phyloP scores from a whole-genome alignment of 2,888 invertebrate genomes.

The Zygothrica quintamaculata region DNA sequence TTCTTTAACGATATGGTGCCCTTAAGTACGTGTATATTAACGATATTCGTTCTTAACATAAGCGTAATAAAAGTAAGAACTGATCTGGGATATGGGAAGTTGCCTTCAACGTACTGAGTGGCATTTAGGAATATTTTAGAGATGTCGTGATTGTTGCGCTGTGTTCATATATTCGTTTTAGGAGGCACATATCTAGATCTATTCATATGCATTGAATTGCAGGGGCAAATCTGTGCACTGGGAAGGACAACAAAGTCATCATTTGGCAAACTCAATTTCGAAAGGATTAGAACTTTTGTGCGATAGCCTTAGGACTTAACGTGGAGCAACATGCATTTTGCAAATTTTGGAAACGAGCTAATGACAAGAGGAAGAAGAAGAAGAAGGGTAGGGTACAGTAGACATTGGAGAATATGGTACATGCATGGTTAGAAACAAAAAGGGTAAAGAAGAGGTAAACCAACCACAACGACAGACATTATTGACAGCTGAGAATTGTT shows the following conservation, averaged over 20 bases:
- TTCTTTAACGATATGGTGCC: too few relatives aligned
- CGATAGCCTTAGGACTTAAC: constrained; percentile 41
- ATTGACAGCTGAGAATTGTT: constrained; percentile 81
- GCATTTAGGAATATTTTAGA: too few relatives aligned
- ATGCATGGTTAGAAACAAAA: not conserved
- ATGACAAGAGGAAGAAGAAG: constrained; percentile 10
- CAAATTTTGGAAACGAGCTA: constrained; percentile 9
- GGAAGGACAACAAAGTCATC: constrained; percentile 36
- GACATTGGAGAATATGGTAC: not conserved
- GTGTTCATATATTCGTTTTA: too few relatives aligned
- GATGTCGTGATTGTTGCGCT: too few relatives aligned
- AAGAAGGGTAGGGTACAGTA: not conserved
- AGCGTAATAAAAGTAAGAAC: too few relatives aligned
- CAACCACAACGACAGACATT: constrained; percentile 65
- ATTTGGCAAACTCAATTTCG: constrained; percentile 57
- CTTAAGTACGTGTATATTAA: too few relatives aligned
- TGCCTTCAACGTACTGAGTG: too few relatives aligned
- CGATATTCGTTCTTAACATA: too few relatives aligned
- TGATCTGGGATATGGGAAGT: too few relatives aligned
- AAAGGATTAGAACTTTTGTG: constrained; percentile 53
- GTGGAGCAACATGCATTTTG: constrained; percentile 23
- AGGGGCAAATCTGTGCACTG: constrained; percentile 16
- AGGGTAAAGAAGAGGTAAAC: constrained; percentile 13
- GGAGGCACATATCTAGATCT: too few relatives aligned
- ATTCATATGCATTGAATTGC: constrained; percentile 44